These are phyloP conservation scores for Etheostoma perlongum DNA, from an alignment of 2,797 vertebrate species.

Conservation along the genomic window DNA sequence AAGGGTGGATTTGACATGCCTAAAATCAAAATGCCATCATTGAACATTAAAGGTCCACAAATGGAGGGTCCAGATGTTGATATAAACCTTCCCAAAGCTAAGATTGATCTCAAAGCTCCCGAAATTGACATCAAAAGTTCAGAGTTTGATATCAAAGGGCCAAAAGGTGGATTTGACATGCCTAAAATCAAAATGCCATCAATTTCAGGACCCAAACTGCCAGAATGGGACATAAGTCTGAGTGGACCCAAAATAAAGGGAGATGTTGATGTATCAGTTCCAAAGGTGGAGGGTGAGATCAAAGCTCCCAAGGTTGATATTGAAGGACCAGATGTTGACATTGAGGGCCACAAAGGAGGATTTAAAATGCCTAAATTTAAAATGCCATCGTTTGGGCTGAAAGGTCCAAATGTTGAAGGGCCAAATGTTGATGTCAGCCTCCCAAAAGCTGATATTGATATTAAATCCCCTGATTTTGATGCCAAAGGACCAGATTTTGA, in stretches of 20 bases:
- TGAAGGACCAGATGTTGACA: constrained; percentile 33
- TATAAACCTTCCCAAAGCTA: not conserved
- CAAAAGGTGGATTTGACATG: too few species aligned
- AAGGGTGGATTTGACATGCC: constrained; percentile 62
- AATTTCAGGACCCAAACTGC: constrained; percentile 8
- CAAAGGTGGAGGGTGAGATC: constrained; percentile 5
- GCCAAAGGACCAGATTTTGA: constrained; percentile 17
- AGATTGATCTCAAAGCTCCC: constrained; percentile 18
- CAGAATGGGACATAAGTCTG: not conserved
- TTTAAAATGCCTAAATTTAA: constrained; percentile 84
- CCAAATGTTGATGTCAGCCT: constrained; percentile 30
- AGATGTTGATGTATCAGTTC: constrained; percentile 20
- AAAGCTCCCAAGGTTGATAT: constrained; percentile 12
- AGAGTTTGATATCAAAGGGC: too few species aligned
- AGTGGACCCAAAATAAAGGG: constrained; percentile 18
- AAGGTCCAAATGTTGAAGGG: constrained; percentile 7
- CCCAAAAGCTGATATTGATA: constrained; percentile 31
- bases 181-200: not conserved
- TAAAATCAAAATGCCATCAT: constrained; percentile 81
- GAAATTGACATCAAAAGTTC: not conserved
- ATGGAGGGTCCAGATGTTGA: constrained; percentile 25
- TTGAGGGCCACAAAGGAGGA: constrained; percentile 58
- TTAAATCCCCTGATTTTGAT: constrained; percentile 1
- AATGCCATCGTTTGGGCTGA: constrained; percentile 39
- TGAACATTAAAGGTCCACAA: constrained; percentile 10